A percentile compares a stretch with the other conserved stretches of the same genome.
These are phyloP conservation scores for Eupithecia pulchellata DNA, from an alignment of 2,888 invertebrate species.

Conservation along the genomic window DNA sequence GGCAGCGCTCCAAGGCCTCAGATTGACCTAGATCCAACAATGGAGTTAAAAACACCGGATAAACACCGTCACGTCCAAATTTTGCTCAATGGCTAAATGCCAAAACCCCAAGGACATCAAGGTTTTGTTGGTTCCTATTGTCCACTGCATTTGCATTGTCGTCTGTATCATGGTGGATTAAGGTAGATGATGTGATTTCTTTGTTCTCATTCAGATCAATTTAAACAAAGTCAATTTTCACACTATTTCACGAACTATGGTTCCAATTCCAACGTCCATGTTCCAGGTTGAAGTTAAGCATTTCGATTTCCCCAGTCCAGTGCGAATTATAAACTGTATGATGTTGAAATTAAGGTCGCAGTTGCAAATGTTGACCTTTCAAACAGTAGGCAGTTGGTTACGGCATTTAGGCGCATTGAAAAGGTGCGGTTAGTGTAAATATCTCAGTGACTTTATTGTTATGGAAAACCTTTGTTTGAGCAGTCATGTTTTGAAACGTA, in stretches of 20 bases:
- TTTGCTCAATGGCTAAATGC: slow-evolving; percentile 30
- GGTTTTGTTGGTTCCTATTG: slow-evolving; percentile 38
- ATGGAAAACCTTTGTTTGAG: slow-evolving; percentile 19
- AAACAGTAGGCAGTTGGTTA: slow-evolving; percentile 42
- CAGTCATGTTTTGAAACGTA: slow-evolving; percentile 8
- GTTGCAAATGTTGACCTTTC: slow-evolving; percentile 39
- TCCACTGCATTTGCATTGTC: slow-evolving; percentile 22
- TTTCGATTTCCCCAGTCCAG: not conserved
- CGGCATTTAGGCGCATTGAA: slow-evolving; percentile 40
- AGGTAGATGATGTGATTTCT: slow-evolving; percentile 8
- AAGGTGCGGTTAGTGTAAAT: slow-evolving; percentile 36
- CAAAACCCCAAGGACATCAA: slow-evolving; percentile 34
- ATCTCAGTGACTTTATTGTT: slow-evolving; percentile 24
- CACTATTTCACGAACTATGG: slow-evolving; percentile 2
- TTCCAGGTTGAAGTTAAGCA: slow-evolving; percentile 1
- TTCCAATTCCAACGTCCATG: slow-evolving; percentile 1
- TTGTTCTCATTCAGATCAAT: not conserved
- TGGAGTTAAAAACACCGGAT: slow-evolving; percentile 19
- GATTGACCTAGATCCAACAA: slow-evolving; percentile 11
- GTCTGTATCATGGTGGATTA: slow-evolving; percentile 28
- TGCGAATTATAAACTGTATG: not conserved
- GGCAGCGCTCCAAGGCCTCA: slow-evolving; percentile 19
- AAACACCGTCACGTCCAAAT: slow-evolving; percentile 27
- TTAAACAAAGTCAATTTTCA: not conserved
- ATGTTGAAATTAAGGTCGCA: not conserved